Evolutionary conservation across 2,113 vertebrate genomes (phyloP).

Genomic region (Cromileptes altivelis): DNA sequence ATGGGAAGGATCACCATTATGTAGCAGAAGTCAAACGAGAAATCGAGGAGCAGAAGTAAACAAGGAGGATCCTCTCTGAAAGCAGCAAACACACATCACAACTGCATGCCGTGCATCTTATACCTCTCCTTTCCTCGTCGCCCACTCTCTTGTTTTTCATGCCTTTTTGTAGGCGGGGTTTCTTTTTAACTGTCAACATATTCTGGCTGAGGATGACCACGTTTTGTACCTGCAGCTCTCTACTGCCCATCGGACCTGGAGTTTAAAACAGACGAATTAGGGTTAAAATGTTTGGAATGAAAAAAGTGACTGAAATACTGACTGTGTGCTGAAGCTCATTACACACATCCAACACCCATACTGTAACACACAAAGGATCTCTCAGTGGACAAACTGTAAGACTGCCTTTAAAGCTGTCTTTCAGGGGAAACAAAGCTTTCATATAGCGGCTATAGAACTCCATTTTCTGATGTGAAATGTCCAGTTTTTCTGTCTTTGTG

Average conservation of each 20-base stretch:
- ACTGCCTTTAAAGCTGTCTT: constrained; percentile 24
- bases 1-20: constrained; percentile 97
- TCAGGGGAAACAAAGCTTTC: constrained; percentile 28
- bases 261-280: constrained; percentile 8
- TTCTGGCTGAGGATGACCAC: constrained; percentile 26
- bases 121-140: constrained; percentile 36
- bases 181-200: constrained; percentile 29
- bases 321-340: constrained; percentile 22
- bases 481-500: neutral
- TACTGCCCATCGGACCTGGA: constrained; percentile 5
- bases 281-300: neutral
- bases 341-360: neutral
- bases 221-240: constrained; percentile 29
- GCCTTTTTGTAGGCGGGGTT: constrained; percentile 20
- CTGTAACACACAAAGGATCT: neutral
- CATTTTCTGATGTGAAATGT: constrained; percentile 3
- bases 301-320: neutral
- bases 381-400: neutral
- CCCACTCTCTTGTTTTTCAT: neutral
- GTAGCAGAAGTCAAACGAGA: constrained; percentile 95
- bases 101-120: constrained; percentile 76
- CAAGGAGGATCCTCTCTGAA: constrained; percentile 28
- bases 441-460: neutral
- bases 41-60: constrained; percentile 88
- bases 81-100: constrained; percentile 42